A percentile compares a stretch with the other conserved stretches of the same genome.
Conservation (phyloP, 2,113 vertebrate genomes). For the Sciurus niger region DNA sequence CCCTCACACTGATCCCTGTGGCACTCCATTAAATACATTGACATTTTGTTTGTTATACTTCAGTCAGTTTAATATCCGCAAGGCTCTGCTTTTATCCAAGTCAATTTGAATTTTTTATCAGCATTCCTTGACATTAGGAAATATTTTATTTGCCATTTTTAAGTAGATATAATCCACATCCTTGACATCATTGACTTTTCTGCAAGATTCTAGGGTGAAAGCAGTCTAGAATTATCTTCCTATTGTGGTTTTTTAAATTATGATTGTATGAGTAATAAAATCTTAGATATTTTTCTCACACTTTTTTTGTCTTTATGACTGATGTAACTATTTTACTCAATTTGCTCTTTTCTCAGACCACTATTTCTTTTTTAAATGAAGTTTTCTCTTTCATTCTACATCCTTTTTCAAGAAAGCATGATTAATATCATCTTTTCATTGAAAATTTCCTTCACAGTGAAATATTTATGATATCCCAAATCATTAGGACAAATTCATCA, state of each 20-base stretch:
- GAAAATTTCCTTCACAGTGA: not conserved
- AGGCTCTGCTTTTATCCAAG: slow-evolving; percentile 45
- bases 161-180: not conserved
- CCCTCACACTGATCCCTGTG: slow-evolving; percentile 68
- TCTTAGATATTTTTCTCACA: not conserved
- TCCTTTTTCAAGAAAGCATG: not conserved
- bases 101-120: slow-evolving; percentile 72
- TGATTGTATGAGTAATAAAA: not conserved
- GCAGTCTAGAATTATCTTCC: not conserved
- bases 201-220: not conserved
- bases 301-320: not conserved
- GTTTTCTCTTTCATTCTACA: not conserved
- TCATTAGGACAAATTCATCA: not conserved
- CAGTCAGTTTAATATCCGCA: slow-evolving; percentile 69
- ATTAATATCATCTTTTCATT: not conserved
- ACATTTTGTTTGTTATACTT: slow-evolving; percentile 79
- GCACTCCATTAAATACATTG: slow-evolving; percentile 72
- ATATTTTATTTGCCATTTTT: slow-evolving; percentile 62
- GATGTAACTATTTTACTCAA: not conserved
- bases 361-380: not conserved
- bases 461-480: not conserved
- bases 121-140: slow-evolving; percentile 10
- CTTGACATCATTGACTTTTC: slow-evolving; percentile 29
- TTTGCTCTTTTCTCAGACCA: not conserved
- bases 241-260: not conserved